A percentile compares a stretch with the other conserved stretches of the same genome.
Evolutionary conservation across 2,113 vertebrate genomes (phyloP).

Genomic region (Gallinago undulata): DNA sequence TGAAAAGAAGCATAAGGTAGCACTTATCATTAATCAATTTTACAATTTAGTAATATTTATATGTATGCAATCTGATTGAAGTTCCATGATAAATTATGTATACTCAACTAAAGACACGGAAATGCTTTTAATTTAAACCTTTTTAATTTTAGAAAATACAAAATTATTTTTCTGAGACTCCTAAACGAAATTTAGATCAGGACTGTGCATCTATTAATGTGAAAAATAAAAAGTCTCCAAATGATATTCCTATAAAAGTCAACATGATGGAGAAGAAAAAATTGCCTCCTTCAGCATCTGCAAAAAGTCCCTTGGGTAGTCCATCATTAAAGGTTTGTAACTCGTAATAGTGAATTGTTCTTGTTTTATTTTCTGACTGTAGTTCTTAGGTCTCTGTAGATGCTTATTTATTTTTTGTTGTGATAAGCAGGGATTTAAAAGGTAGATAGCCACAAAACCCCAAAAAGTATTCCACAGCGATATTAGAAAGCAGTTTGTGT

Average conservation of each 20-base stretch:
- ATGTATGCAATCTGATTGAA: background rate
- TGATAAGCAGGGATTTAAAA: background rate
- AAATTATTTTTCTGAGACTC: conserved; percentile 21
- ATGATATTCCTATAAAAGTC: background rate
- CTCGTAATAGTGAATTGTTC: background rate
- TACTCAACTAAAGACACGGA: background rate
- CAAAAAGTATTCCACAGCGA: background rate
- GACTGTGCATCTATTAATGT: conserved; percentile 33
- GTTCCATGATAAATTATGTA: background rate
- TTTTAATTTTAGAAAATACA: conserved; percentile 61
- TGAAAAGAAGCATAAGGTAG: conserved; percentile 73
- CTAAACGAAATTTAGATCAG: conserved; percentile 32
- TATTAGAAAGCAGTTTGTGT: background rate
- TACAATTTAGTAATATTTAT: background rate
- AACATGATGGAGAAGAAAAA: conserved; percentile 48
- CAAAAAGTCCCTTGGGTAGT: conserved; percentile 14
- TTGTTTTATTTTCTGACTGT: background rate
- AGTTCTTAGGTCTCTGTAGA: background rate
- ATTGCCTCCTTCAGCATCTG: background rate
- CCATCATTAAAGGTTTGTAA: conserved; percentile 63
- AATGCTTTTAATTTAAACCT: background rate
- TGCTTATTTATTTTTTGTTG: background rate
- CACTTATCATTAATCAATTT: background rate
- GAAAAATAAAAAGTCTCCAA: conserved; percentile 12
- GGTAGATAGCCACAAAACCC: background rate